Conservation (phyloP, 1,140 invertebrate species). For the Monomorium pharaonis region DNA sequence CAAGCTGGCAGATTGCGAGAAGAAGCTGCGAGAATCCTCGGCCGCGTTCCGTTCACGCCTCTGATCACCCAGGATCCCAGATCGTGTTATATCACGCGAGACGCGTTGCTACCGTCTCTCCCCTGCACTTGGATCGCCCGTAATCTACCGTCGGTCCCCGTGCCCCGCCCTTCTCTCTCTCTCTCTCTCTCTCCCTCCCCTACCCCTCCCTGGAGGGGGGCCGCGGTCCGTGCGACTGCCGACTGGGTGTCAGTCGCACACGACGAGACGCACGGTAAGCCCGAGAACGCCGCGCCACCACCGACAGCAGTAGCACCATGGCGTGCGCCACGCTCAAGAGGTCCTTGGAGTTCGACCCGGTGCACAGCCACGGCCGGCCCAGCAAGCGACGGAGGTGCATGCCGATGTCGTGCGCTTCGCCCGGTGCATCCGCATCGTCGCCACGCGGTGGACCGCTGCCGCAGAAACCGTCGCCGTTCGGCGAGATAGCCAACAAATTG, state of each 20-base stretch:
- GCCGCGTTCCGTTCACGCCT: neutral
- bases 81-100: neutral
- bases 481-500: slow-evolving; percentile 91
- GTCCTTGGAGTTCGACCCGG: slow-evolving; percentile 96
- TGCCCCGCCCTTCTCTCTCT: slow-evolving; percentile 19
- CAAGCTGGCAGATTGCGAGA: neutral
- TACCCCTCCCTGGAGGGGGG: neutral
- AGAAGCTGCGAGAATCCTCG: neutral
- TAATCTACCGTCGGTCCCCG: slow-evolving; percentile 15
- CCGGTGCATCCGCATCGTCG: slow-evolving; percentile 88
- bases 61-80: neutral
- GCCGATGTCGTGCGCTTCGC: slow-evolving; percentile 90
- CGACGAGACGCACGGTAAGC: slow-evolving; percentile 64
- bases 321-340: slow-evolving; percentile 98
- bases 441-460: slow-evolving; percentile 87
- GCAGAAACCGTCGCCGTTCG: slow-evolving; percentile 90
- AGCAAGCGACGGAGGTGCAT: slow-evolving; percentile 95
- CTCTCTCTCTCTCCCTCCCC: no score
- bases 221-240: neutral
- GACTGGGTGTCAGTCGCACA: slow-evolving; percentile 67
- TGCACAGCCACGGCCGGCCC: slow-evolving; percentile 91
- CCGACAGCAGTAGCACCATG: slow-evolving; percentile 86
- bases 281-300: slow-evolving; percentile 79
- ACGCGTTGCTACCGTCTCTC: neutral
- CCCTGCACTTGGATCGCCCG: neutral